phyloP scores from a whole-genome alignment of 2,888 invertebrate species.

The Geotrupes spiniger region DNA sequence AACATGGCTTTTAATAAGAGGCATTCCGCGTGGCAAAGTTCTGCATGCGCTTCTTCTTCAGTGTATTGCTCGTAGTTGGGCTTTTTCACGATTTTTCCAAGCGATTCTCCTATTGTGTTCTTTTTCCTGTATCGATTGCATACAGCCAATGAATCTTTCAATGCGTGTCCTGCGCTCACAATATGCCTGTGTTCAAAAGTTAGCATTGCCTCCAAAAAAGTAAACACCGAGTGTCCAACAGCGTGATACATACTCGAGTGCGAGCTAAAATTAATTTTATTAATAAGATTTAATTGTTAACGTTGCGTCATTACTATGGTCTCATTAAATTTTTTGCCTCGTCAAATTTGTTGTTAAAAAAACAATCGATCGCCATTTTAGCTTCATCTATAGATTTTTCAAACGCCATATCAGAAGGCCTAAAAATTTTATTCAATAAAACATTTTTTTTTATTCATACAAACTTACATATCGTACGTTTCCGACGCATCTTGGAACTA shows the following conservation, averaged over 20 bases:
- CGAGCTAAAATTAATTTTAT: conserved; percentile 55
- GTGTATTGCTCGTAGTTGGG: conserved; percentile 75
- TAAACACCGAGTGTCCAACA: conserved; percentile 82
- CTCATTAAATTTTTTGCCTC: conserved; percentile 76
- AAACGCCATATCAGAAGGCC: conserved; percentile 57
- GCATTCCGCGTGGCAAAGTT: conserved; percentile 91
- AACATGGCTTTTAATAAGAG: conserved; percentile 84
- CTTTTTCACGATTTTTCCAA: conserved; percentile 78
- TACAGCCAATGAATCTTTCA: conserved; percentile 76
- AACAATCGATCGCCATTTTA: conserved; percentile 76
- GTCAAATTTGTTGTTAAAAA: conserved; percentile 88
- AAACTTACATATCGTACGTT: conserved; percentile 48
- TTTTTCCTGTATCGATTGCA: conserved; percentile 71
- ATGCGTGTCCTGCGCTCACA: conserved; percentile 66
- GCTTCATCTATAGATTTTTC: conserved; percentile 72
- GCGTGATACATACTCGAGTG: conserved; percentile 88
- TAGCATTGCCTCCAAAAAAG: conserved; percentile 88
- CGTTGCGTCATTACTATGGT: conserved; percentile 62
- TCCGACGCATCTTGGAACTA: conserved; percentile 57
- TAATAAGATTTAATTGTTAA: background rate
- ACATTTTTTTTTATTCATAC: conserved; percentile 6
- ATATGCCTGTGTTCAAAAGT: conserved; percentile 86
- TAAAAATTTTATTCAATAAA: conserved; percentile 18
- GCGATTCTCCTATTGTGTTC: conserved; percentile 69
- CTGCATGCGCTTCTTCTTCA: conserved; percentile 87